phyloP scores from a whole-genome alignment of 1,140 invertebrate species.

The Tyrophagus putrescentiae region DNA sequence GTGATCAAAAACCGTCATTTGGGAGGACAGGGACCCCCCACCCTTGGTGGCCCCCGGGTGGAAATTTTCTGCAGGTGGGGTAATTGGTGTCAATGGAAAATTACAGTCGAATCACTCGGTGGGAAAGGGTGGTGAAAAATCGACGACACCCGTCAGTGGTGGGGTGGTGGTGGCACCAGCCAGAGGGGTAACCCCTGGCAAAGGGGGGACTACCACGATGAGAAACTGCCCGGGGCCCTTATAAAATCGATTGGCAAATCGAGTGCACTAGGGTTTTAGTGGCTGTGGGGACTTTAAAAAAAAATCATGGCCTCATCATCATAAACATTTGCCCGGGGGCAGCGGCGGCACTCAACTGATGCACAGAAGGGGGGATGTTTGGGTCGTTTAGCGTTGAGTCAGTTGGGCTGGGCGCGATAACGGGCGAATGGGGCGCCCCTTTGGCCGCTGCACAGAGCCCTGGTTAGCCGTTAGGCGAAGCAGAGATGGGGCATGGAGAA shows the following conservation, averaged over 20 bases:
- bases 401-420: background rate
- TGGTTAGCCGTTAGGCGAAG: conserved; percentile 11
- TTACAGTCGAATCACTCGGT: background rate
- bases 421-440: background rate
- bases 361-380: background rate
- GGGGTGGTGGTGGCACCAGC: no score
- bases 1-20: no score
- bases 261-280: no score
- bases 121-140: no score
- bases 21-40: background rate
- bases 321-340: no score
- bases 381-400: background rate
- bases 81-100: background rate
- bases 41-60: background rate
- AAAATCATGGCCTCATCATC: background rate
- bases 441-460: background rate
- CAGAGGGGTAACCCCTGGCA: no score
- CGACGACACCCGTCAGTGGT: no score
- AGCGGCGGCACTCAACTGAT: background rate
- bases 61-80: background rate
- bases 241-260: background rate
- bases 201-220: no score
- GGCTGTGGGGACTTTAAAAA: no score
- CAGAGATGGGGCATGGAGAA: no score
- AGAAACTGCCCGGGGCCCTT: background rate